Conservation (phyloP, 2,113 vertebrate genomes). For the Etheostoma spectabile region DNA sequence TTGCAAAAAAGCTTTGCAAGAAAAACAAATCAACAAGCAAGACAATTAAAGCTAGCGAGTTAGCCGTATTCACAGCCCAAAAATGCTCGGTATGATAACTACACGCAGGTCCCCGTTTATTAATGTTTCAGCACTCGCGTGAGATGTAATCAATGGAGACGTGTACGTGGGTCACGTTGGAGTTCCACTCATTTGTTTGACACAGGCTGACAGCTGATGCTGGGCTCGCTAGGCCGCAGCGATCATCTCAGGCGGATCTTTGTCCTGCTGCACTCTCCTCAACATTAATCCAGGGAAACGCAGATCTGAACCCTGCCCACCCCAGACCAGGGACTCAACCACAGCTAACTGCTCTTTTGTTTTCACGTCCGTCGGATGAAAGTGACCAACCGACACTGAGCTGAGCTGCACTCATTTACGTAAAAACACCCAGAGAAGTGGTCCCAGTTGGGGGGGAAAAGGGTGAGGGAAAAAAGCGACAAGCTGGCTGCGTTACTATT, state of each 20-base stretch:
- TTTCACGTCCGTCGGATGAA: background rate
- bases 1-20: background rate
- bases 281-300: slow-evolving; percentile 58
- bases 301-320: slow-evolving; percentile 39
- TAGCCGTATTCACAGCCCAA: background rate
- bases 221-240: slow-evolving; percentile 50
- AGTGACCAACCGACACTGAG: background rate
- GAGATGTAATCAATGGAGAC: background rate
- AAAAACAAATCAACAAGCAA: slow-evolving; percentile 7
- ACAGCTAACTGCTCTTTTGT: background rate
- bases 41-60: background rate
- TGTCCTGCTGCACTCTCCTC: slow-evolving; percentile 59
- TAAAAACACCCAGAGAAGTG: background rate
- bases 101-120: background rate
- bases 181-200: background rate
- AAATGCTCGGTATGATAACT: background rate
- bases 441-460: background rate
- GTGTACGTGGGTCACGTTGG: background rate
- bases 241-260: slow-evolving; percentile 57
- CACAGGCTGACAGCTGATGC: slow-evolving; percentile 64
- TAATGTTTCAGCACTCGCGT: background rate
- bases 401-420: background rate
- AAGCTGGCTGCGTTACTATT: slow-evolving; percentile 77
- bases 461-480: slow-evolving; percentile 7
- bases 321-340: background rate